A percentile compares a stretch with the other conserved stretches of the same genome.
Conservation (phyloP, 2,888 invertebrate species). For the Andrena marginata region DNA sequence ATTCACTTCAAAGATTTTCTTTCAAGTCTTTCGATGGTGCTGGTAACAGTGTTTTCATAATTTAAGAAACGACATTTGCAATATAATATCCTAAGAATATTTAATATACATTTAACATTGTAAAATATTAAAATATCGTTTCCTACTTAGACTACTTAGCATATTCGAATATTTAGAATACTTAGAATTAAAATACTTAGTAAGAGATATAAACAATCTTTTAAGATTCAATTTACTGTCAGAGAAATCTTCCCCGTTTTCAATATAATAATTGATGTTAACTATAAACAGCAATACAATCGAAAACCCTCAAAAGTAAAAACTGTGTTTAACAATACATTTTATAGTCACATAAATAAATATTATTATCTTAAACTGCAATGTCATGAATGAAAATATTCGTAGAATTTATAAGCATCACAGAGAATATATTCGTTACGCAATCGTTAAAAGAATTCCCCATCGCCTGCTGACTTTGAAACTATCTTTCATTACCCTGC, state of each 20-base stretch:
- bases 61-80: neutral
- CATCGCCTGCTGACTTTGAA: neutral
- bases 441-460: neutral
- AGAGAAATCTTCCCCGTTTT: neutral
- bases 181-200: too few relatives aligned
- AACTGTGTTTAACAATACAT: neutral
- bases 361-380: neutral
- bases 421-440: neutral
- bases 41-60: too few relatives aligned
- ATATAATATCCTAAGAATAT: too few relatives aligned
- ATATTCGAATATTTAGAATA: too few relatives aligned
- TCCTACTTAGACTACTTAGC: too few relatives aligned
- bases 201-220: too few relatives aligned
- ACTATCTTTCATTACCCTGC: neutral
- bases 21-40: neutral
- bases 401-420: neutral
- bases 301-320: neutral
- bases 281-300: neutral
- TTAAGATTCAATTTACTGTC: too few relatives aligned
- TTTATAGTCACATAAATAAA: neutral
- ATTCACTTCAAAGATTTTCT: conserved; percentile 1
- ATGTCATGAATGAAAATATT: neutral
- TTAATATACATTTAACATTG: neutral
- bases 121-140: neutral
- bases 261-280: neutral